phyloP scores from a whole-genome alignment of 1,140 invertebrate genomes.

The Aphaenogaster rudis region DNA sequence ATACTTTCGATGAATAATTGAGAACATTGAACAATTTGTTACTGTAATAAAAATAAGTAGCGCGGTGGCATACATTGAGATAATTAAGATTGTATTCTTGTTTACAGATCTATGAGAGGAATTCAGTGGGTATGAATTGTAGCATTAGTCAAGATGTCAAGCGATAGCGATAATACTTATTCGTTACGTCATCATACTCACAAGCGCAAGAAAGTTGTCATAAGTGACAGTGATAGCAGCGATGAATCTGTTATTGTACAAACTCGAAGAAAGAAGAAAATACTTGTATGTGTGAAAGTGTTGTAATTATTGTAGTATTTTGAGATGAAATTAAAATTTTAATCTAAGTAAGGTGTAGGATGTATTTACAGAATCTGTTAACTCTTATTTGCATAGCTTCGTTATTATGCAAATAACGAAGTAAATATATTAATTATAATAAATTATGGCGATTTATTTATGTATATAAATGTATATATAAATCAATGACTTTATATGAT shows the following conservation, averaged over 20 bases:
- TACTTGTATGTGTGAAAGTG: constrained; percentile 74
- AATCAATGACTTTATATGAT: not conserved
- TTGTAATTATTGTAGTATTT: not conserved
- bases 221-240: constrained; percentile 82
- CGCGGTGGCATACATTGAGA: not conserved
- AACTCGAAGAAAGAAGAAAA: constrained; percentile 76
- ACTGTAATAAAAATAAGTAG: not conserved
- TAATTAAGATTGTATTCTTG: not conserved
- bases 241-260: constrained; percentile 80
- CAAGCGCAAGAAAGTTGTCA: constrained; percentile 73
- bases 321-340: constrained; percentile 1
- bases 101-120: constrained; percentile 18
- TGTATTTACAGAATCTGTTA: not conserved
- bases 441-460: not conserved
- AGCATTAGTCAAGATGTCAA: constrained; percentile 80
- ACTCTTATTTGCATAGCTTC: not conserved
- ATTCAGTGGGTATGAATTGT: constrained; percentile 67
- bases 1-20: not conserved
- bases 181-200: constrained; percentile 64
- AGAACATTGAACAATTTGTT: not conserved
- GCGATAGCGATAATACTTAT: constrained; percentile 76
- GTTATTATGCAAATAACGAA: not conserved
- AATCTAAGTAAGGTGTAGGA: not conserved
- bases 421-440: not conserved
- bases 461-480: not conserved